These are phyloP conservation scores for Empidonax traillii DNA, from an alignment of 2,113 vertebrate species.

Conservation along the genomic window DNA sequence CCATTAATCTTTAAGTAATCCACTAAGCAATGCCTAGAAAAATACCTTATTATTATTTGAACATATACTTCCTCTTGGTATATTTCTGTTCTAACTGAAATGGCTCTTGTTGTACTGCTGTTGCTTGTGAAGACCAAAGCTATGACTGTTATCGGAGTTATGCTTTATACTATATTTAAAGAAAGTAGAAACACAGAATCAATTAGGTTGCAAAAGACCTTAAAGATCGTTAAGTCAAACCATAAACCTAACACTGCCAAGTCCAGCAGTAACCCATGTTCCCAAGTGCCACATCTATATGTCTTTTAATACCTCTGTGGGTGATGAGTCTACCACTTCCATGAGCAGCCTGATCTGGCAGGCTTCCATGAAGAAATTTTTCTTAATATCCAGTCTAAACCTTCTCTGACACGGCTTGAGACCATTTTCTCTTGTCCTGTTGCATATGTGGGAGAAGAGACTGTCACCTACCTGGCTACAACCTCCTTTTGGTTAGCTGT, in stretches of 20 bases:
- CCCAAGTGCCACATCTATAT: background rate
- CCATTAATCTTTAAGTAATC: background rate
- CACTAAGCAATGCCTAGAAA: background rate
- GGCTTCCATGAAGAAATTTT: background rate
- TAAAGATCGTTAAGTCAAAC: background rate
- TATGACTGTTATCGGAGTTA: background rate
- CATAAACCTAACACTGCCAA: background rate
- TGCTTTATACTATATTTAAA: background rate
- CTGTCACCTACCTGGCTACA: rapidly evolving
- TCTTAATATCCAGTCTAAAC: background rate
- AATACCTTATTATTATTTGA: background rate
- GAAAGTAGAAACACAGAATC: background rate
- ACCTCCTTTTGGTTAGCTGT: rapidly evolving
- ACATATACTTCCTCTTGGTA: background rate
- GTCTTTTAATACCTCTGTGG: background rate
- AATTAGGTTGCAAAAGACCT: background rate
- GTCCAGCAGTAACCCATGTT: no score
- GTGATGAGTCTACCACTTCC: background rate
- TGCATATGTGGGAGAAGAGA: background rate
- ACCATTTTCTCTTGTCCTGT: background rate
- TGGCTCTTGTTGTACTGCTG: background rate
- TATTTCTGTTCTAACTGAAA: background rate
- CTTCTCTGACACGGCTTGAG: background rate
- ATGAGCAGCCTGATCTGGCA: background rate
- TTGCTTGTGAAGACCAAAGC: background rate